These are phyloP conservation scores for Clinocottus analis DNA, from an alignment of 2,113 vertebrate genomes.

Conservation along the genomic window DNA sequence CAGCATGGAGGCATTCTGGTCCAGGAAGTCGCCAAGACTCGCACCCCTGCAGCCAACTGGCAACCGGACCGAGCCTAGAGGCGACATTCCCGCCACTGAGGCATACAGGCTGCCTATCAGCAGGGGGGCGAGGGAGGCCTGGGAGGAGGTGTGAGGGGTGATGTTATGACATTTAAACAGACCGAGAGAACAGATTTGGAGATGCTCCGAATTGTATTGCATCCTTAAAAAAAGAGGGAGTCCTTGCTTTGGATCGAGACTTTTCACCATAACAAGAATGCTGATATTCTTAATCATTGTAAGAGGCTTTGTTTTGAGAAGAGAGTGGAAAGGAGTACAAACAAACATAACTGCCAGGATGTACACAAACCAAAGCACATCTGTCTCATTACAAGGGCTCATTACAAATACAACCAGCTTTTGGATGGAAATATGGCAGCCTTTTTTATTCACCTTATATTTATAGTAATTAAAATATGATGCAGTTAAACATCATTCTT, in stretches of 20 bases:
- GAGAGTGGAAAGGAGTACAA: neutral
- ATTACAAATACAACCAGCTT: no score
- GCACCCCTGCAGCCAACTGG: conserved; percentile 90
- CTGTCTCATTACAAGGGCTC: neutral
- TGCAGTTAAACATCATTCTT: neutral
- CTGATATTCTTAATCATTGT: neutral
- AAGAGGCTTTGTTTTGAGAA: no score
- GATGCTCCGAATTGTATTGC: neutral
- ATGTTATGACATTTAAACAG: conserved; percentile 39
- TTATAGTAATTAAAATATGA: neutral
- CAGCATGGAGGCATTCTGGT: conserved; percentile 93
- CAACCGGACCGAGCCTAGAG: conserved; percentile 90
- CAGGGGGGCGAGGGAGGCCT: conserved; percentile 95
- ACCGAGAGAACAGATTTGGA: conserved; percentile 3
- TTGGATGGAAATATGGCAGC: no score
- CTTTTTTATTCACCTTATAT: neutral
- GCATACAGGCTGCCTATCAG: conserved; percentile 94
- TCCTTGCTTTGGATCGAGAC: neutral
- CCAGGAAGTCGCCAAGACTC: conserved; percentile 88
- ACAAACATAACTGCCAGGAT: neutral
- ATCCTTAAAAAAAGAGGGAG: neutral
- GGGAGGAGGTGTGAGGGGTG: conserved; percentile 86
- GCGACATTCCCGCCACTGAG: conserved; percentile 90
- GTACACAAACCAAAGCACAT: neutral
- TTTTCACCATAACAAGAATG: neutral